These are phyloP conservation scores for Rhingia campestris DNA, from an alignment of 2,888 invertebrate species.

Conservation along the genomic window DNA sequence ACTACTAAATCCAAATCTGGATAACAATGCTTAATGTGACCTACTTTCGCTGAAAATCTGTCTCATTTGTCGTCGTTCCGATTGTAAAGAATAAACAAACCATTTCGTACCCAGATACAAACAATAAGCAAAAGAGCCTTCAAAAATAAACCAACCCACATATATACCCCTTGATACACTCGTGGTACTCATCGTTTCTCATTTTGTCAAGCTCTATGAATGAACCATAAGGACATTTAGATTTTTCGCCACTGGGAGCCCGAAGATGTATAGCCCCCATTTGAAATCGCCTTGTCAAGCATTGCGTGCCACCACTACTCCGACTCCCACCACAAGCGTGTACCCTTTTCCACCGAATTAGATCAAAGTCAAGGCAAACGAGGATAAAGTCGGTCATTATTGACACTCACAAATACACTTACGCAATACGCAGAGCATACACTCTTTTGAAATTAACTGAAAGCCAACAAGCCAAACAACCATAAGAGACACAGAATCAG, in stretches of 20 bases:
- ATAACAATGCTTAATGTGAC: background rate
- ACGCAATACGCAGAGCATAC: slow-evolving; percentile 1
- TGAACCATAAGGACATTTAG: slow-evolving; percentile 31
- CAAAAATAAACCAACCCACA: slow-evolving; percentile 9
- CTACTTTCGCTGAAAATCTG: slow-evolving; percentile 2
- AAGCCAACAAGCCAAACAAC: slow-evolving; percentile 16
- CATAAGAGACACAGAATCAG: background rate
- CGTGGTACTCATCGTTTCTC: slow-evolving; percentile 35
- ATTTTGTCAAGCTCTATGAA: slow-evolving; percentile 15
- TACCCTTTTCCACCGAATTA: slow-evolving; percentile 26
- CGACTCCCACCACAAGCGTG: slow-evolving; percentile 5
- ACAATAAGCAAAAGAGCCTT: slow-evolving; percentile 2
- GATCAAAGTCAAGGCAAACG: slow-evolving; percentile 39
- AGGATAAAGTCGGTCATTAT: slow-evolving; percentile 59
- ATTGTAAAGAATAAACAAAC: slow-evolving; percentile 10
- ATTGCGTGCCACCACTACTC: background rate
- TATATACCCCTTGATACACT: background rate
- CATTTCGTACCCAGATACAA: slow-evolving; percentile 26
- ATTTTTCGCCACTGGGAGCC: slow-evolving; percentile 27
- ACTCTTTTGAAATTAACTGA: slow-evolving; percentile 19
- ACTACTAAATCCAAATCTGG: background rate
- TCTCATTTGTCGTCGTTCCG: slow-evolving; percentile 32
- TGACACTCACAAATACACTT: slow-evolving; percentile 35
- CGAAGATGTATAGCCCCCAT: slow-evolving; percentile 62
- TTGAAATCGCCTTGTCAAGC: slow-evolving; percentile 56